Conservation (phyloP, 2,113 vertebrate genomes). For the Cyphomyrus discorhynchus region DNA sequence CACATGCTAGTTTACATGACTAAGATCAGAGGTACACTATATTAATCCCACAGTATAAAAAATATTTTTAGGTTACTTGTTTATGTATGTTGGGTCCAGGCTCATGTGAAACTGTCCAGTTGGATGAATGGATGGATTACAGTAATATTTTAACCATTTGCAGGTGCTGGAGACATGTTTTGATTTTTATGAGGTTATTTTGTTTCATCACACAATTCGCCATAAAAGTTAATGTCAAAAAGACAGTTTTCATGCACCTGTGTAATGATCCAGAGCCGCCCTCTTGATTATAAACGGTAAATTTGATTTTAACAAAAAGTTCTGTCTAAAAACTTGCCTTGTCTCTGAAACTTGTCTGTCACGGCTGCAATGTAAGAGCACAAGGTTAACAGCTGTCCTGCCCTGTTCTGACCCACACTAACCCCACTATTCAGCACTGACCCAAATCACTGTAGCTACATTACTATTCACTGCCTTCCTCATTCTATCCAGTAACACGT, state of each 20-base stretch:
- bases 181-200: background rate
- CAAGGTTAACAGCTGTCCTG: background rate
- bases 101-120: background rate
- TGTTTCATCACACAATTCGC: background rate
- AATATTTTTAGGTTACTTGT: background rate
- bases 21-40: background rate
- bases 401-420: background rate
- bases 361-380: background rate
- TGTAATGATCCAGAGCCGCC: background rate
- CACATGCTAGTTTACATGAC: background rate
- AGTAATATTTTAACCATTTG: background rate
- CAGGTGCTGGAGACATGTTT: background rate
- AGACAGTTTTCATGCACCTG: background rate
- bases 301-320: background rate
- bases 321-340: background rate
- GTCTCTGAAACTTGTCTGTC: background rate
- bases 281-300: background rate
- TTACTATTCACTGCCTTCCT: background rate
- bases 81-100: background rate
- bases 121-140: background rate
- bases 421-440: background rate
- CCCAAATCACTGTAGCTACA: background rate
- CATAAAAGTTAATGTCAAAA: background rate
- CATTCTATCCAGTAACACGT: background rate
- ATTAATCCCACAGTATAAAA: background rate